Evolutionary conservation across 2,797 vertebrate species (phyloP).

Genomic region (Coregonus suidteri): DNA sequence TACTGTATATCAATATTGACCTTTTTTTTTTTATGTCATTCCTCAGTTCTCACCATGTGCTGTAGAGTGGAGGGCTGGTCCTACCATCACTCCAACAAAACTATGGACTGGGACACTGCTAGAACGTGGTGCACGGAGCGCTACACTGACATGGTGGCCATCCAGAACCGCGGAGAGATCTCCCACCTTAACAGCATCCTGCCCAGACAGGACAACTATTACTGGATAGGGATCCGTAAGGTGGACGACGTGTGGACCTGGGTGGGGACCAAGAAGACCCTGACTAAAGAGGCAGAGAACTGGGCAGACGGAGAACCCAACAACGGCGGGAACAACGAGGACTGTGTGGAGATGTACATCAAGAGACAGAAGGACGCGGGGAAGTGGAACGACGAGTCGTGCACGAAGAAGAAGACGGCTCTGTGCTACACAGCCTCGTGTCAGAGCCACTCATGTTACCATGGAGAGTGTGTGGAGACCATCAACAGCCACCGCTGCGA

Average conservation of each 20-base stretch:
- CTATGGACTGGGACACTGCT: slow-evolving; percentile 69
- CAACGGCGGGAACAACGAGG: slow-evolving; percentile 61
- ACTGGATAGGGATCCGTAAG: slow-evolving; percentile 84
- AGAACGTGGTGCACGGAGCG: slow-evolving; percentile 60
- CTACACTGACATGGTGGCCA: slow-evolving; percentile 82
- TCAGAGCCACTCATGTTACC: slow-evolving; percentile 61
- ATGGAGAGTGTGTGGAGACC: slow-evolving; percentile 82
- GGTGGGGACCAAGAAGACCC: slow-evolving; percentile 79
- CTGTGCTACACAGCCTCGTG: slow-evolving; percentile 81
- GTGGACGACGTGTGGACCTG: slow-evolving; percentile 75
- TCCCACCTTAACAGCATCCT: slow-evolving; percentile 65
- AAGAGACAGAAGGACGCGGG: slow-evolving; percentile 37
- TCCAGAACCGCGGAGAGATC: slow-evolving; percentile 80
- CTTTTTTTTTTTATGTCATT: slow-evolving; percentile 25
- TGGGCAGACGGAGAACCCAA: slow-evolving; percentile 79
- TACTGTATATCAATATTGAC: slow-evolving; percentile 6
- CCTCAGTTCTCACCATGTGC: slow-evolving; percentile 66
- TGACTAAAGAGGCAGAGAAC: slow-evolving; percentile 74
- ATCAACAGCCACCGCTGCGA: slow-evolving; percentile 76
- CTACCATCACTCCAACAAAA: slow-evolving; percentile 63
- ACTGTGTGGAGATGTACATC: slow-evolving; percentile 85
- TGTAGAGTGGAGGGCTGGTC: slow-evolving; percentile 72
- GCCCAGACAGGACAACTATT: slow-evolving; percentile 52
- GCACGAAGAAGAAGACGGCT: slow-evolving; percentile 65
- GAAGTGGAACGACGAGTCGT: slow-evolving; percentile 82